These are phyloP conservation scores for Ricordea florida DNA, from an alignment of 92 coral and sea anemone genomes.

Conservation along the genomic window DNA sequence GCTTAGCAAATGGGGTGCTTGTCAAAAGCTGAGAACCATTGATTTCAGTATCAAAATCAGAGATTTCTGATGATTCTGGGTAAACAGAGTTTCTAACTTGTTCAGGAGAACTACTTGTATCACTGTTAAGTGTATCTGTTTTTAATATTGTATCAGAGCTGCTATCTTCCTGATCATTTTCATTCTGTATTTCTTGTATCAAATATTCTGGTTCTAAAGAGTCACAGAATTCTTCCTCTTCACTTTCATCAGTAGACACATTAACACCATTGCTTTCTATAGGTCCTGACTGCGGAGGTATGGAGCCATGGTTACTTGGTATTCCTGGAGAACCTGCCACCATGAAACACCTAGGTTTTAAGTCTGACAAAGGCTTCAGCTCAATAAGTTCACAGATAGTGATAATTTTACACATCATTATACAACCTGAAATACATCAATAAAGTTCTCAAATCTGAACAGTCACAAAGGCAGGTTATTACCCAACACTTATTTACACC, in stretches of 20 bases:
- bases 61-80: conserved; percentile 66
- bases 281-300: too few species aligned
- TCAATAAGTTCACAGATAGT: too few species aligned
- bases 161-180: not conserved
- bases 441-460: too few species aligned
- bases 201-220: conserved; percentile 93
- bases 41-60: conserved; percentile 55
- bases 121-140: conserved; percentile 14
- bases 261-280: not conserved
- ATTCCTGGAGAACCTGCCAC: too few species aligned
- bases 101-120: conserved; percentile 38
- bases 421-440: too few species aligned
- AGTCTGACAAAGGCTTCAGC: too few species aligned
- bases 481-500: too few species aligned
- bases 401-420: too few species aligned
- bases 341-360: too few species aligned
- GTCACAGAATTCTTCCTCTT: conserved; percentile 96
- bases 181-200: conserved; percentile 56
- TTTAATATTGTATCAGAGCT: not conserved
- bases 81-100: conserved; percentile 43
- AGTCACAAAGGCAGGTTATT: too few species aligned
- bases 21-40: conserved; percentile 41
- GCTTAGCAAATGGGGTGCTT: conserved; percentile 81
- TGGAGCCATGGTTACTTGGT: too few species aligned
- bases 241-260: conserved; percentile 81